Evolutionary conservation across 2,888 invertebrate genomes (phyloP).

Genomic region (Pyrrhosoma nymphula): DNA sequence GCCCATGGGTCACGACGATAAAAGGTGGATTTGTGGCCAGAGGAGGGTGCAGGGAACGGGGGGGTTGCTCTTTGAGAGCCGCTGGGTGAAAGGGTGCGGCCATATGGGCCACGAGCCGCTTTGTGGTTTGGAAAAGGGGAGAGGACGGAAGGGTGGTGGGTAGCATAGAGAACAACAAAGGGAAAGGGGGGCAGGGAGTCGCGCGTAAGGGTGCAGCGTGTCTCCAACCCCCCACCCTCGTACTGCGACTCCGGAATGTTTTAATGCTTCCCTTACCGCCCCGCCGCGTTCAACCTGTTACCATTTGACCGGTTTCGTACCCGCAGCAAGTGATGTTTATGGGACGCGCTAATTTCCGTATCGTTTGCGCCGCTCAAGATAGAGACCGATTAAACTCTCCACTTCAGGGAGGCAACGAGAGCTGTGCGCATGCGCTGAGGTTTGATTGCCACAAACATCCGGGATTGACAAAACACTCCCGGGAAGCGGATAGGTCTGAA

Average conservation of each 20-base stretch:
- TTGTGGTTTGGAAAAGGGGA: not conserved
- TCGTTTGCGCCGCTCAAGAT: not conserved
- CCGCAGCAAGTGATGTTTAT: not conserved
- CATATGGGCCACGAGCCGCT: constrained; percentile 22
- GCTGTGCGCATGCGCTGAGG: not conserved
- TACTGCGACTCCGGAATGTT: not conserved
- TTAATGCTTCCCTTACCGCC: not conserved
- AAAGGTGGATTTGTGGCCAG: not conserved
- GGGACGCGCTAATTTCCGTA: constrained; percentile 16
- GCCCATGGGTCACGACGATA: not conserved
- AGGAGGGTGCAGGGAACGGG: not conserved
- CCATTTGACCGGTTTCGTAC: not conserved
- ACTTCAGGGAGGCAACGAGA: not conserved
- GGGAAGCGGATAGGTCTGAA: not conserved
- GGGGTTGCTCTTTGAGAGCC: no score
- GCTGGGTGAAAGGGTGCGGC: constrained; percentile 10
- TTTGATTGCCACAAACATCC: not conserved
- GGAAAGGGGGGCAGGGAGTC: not conserved
- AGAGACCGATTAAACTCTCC: not conserved
- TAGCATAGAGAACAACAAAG: not conserved
- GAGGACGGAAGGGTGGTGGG: not conserved
- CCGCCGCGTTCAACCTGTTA: constrained; percentile 23
- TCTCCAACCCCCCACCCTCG: no score
- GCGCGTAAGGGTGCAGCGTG: not conserved
- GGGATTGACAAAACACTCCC: not conserved